Base-by-base conservation (phyloP, 2,113 vertebrate species). In the Ptychochromis oligacanthus region DNA sequence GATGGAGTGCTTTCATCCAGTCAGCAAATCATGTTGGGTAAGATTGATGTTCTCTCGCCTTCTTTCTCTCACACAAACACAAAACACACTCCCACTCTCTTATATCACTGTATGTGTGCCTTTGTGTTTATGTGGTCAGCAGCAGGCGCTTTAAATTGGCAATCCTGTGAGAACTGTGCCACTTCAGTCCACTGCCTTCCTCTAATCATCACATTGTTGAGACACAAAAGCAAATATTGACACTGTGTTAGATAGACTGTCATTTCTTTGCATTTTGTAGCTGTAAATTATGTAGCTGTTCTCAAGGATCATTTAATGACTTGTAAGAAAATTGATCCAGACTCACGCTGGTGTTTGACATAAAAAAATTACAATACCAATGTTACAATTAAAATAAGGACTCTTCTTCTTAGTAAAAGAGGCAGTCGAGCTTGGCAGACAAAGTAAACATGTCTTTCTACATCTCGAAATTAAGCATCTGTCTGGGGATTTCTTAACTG, bases 1-100 rank as follows among this genome's bases (percentile, higher is more conserved):
- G 89, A 95, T 91, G 92, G 92, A 92, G 86, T 65, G 85, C 93
- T 93, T 94, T 93, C 92, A 90, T 85, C 80, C 88, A 92, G 88
- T 94, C 93, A 92, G 88, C 92, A 94, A 95, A 95, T 93, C 93
- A 94, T 74, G 89, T 94, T 91, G 91, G 84, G 77, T 43, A 89
- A 90, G 92, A 95, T 93, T 93, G 93, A 95, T 95, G 91, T 92
- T 89, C 89, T 57, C 75, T 87, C 6, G 14, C 83, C 81, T 67
- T 87, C 89, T 74, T 75, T 85, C 83, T 52, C 77, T 75, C 64
- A 20, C 80, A 61, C 56, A 60, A 82, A 55, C 79, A 80, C n/a
- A n/a, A n/a, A n/a, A n/a, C 40, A 38, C 72, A 13, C 60, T 62
- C 62, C 62, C 49, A 61, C 74, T 81, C 56, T 18, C 15, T 60